Evolutionary conservation across 2,797 vertebrate genomes (phyloP).

Genomic region (Paguma larvata): DNA sequence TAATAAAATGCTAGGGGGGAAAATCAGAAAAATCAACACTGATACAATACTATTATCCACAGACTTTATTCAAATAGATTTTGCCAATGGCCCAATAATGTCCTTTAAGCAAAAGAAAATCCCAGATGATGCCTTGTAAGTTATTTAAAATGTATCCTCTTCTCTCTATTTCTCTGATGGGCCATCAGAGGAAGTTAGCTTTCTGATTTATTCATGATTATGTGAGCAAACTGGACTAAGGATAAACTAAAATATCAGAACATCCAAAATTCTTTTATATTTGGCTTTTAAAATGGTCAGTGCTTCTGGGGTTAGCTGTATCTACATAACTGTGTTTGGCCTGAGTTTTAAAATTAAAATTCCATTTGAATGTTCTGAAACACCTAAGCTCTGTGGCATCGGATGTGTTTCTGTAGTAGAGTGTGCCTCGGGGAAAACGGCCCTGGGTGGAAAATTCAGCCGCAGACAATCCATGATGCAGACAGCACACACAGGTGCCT

Average conservation of each 20-base stretch:
- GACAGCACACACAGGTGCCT: background rate
- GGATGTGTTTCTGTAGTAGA: constrained; percentile 47
- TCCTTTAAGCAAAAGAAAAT: constrained; percentile 56
- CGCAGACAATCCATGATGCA: constrained; percentile 21
- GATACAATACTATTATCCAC: background rate
- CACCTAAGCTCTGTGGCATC: constrained; percentile 27
- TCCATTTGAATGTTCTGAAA: constrained; percentile 60
- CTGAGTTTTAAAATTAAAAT: constrained; percentile 75
- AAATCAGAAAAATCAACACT: constrained; percentile 52
- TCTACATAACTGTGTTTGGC: constrained; percentile 33
- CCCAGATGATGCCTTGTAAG: background rate
- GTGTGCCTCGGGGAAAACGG: background rate
- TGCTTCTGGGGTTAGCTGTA: background rate
- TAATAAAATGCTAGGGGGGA: background rate
- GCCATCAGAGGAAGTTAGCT: constrained; percentile 33
- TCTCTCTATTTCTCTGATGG: constrained; percentile 54
- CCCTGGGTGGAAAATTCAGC: constrained; percentile 48
- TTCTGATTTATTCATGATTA: constrained; percentile 51
- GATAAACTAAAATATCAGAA: constrained; percentile 64
- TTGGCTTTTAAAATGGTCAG: constrained; percentile 54
- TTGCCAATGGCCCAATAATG: constrained; percentile 11
- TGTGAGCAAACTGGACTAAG: constrained; percentile 24
- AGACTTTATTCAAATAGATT: constrained; percentile 52
- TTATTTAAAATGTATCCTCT: constrained; percentile 51
- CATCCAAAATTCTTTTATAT: background rate